Percentiles rank a stretch among this genome's conserved stretches.
phyloP scores from a whole-genome alignment of 2,113 vertebrate genomes.

The Hydrochoerus hydrochaeris region DNA sequence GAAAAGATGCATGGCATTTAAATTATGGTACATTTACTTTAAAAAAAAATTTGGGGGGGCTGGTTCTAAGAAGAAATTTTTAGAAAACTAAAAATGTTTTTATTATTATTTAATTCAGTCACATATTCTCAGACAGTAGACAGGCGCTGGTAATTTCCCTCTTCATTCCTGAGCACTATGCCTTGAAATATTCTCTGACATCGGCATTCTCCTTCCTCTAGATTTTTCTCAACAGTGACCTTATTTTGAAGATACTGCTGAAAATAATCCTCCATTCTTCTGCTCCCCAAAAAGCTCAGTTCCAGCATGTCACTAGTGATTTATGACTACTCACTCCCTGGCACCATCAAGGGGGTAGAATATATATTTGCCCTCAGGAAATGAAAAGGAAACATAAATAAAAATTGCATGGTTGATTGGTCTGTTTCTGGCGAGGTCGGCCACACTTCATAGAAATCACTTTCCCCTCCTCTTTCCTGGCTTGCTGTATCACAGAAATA shows the following conservation, averaged over 20 bases:
- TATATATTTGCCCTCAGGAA: conserved; percentile 74
- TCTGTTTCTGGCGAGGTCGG: conserved; percentile 65
- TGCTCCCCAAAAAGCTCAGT: conserved; percentile 44
- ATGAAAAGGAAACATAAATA: conserved; percentile 76
- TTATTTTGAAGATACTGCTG: conserved; percentile 57
- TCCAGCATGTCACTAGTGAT: conserved; percentile 74
- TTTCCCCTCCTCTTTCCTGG: conserved; percentile 7
- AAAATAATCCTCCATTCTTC: conserved; percentile 68
- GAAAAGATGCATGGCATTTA: not conserved
- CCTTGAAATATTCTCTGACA: conserved; percentile 46
- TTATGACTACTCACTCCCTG: conserved; percentile 64
- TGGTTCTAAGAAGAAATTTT: not conserved
- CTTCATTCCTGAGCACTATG: not conserved
- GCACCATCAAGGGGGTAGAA: conserved; percentile 73
- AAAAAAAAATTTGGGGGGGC: not conserved
- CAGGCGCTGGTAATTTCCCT: not conserved
- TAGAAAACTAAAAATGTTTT: not conserved
- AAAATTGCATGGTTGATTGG: conserved; percentile 73
- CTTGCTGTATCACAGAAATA: conserved; percentile 58
- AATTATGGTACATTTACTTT: conserved; percentile 11
- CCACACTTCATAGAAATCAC: conserved; percentile 62
- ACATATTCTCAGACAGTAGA: not conserved
- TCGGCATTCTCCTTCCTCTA: not conserved
- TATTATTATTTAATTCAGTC: not conserved
- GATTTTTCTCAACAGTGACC: conserved; percentile 23